Evolutionary conservation across 2,888 invertebrate species (phyloP), one percentile per base, ranked within the genome.

Genomic region (Malachius bipustulatus): DNA sequence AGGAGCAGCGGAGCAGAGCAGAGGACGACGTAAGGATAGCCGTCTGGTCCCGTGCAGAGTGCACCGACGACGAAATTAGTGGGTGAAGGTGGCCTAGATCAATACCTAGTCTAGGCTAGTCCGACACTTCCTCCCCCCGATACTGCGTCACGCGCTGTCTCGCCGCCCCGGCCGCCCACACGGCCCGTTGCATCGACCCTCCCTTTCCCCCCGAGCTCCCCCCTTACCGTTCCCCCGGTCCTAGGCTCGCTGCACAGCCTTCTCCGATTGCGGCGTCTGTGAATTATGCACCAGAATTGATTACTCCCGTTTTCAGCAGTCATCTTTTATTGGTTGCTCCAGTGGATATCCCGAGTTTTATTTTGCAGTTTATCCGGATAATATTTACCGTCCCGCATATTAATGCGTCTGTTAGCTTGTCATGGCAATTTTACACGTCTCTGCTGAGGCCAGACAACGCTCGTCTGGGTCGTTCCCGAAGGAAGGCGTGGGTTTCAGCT

Each of bases 81-180:
- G 59, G 61, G 59, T 60, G 59, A 60, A 60, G 60, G 59, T 59
- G 53, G 57, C 57, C 59, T 57, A 61, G 61, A 61, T 59, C 59
- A 60, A 59, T 61, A 61, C 59, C 56, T 52, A 54, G 57, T 59
- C 61, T 61, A 60, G 60, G 56, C 59, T 55, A 56, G 57, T 19
- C 44, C 46, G 43, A 47, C 44, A 43, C 50, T 43, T 39, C 45
- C 47, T 44, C 45, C 52, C 40, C 51, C 55, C 49, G 51, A 48
- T 46, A 43, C 47, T 48, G 49, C 51, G 51, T 45, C 50, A 47
- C 49, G 49, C 43, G 43, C 43, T 43, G 43, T 43, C 43, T 43
- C 50, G 48, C 46, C 51, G 46, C 48, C 45, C 49, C 35, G 24
- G 6, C n/a, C 19, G 2, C 2, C 34, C 9, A 8, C 24, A 19